Percentiles rank a stretch among this genome's conserved stretches.
These are phyloP conservation scores for Avahi laniger DNA, from an alignment of 2,797 vertebrate species.

Conservation along the genomic window DNA sequence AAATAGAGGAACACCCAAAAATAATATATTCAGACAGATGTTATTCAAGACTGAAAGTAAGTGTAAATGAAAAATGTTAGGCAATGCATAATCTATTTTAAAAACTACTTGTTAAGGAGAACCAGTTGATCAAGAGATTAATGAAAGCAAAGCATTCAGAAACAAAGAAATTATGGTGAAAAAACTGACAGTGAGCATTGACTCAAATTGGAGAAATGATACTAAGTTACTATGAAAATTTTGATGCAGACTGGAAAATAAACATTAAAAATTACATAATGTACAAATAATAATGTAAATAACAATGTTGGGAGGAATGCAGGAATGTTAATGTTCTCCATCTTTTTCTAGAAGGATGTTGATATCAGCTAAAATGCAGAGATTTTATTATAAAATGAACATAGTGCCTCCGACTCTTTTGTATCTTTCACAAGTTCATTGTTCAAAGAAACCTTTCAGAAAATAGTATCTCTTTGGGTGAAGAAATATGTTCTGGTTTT, in stretches of 20 bases:
- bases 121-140: not conserved
- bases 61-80: not conserved
- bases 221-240: not conserved
- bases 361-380: not conserved
- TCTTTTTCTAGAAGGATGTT: not conserved
- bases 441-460: not conserved
- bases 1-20: constrained; percentile 30
- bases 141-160: not conserved
- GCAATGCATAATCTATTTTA: not conserved
- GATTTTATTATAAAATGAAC: constrained; percentile 31
- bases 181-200: not conserved
- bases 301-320: not conserved
- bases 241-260: not conserved
- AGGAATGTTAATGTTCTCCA: not conserved
- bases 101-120: not conserved
- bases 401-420: not conserved
- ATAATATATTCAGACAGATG: constrained; percentile 22
- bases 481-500: not conserved
- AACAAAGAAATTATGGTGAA: not conserved
- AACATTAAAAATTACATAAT: not conserved
- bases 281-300: not conserved
- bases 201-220: not conserved
- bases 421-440: constrained; percentile 1
- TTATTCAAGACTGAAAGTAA: constrained; percentile 40
- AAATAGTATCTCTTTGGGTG: not conserved